Percentiles rank a stretch among this genome's conserved stretches.
Conservation (phyloP, 2,797 vertebrate species). For the Taeniopygia guttata region DNA sequence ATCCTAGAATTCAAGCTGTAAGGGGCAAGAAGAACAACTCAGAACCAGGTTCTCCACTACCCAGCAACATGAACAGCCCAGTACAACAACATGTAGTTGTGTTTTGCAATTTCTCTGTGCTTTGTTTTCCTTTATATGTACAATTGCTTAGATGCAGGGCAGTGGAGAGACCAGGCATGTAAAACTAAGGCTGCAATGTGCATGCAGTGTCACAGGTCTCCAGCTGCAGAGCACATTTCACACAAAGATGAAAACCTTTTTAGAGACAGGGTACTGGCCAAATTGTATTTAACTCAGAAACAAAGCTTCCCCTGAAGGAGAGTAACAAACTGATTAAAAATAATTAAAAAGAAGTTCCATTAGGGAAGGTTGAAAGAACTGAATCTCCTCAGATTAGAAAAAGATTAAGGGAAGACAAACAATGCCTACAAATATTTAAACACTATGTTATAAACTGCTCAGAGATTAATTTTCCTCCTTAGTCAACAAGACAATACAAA, state of each 20-base stretch:
- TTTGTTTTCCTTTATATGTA: background rate
- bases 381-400: slow-evolving; percentile 4
- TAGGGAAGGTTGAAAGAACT: background rate
- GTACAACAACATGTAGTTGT: fast-evolving
- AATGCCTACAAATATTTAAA: slow-evolving; percentile 29
- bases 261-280: background rate
- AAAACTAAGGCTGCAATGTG: background rate
- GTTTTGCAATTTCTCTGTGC: background rate
- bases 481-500: slow-evolving; percentile 8
- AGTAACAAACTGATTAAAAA: slow-evolving; percentile 15
- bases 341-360: slow-evolving; percentile 21
- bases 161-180: background rate
- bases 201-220: background rate
- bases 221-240: slow-evolving; percentile 14
- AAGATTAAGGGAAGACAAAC: slow-evolving; percentile 10
- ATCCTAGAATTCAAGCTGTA: background rate
- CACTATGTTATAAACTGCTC: background rate
- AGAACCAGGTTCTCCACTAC: background rate
- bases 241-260: background rate
- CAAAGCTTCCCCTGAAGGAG: background rate
- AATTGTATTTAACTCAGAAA: background rate
- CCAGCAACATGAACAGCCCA: background rate
- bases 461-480: slow-evolving; percentile 27
- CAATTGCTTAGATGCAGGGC: background rate
- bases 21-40: background rate